phyloP scores from a whole-genome alignment of 2,797 vertebrate genomes.

The Ptychadena robeensis region DNA sequence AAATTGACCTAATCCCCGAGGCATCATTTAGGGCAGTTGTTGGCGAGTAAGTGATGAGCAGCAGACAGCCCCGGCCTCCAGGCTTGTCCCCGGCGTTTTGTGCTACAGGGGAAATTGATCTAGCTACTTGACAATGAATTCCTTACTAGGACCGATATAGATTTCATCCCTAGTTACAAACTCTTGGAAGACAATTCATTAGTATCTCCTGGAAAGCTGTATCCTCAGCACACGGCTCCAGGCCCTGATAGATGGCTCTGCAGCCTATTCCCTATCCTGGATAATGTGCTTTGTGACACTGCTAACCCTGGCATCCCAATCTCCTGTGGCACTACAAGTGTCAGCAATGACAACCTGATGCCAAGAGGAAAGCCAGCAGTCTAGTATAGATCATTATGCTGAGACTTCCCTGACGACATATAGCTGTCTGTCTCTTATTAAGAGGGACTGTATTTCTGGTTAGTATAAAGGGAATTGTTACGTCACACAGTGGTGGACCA shows the following conservation, averaged over 20 bases:
- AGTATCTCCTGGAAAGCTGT: slow-evolving; percentile 21
- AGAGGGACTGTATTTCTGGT: too few species aligned
- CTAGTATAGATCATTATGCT: too few species aligned
- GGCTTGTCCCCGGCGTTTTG: slow-evolving; percentile 73
- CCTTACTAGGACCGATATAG: slow-evolving; percentile 69
- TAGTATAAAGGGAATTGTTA: too few species aligned
- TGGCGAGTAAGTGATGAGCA: slow-evolving; percentile 76
- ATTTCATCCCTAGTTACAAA: slow-evolving; percentile 63
- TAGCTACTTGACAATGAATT: slow-evolving; percentile 70
- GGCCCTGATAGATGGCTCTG: not conserved
- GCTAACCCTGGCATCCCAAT: too few species aligned
- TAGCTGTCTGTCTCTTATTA: too few species aligned
- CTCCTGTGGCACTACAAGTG: slow-evolving; percentile 4
- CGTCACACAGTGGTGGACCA: too few species aligned
- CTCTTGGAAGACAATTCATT: slow-evolving; percentile 60
- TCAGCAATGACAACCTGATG: not conserved
- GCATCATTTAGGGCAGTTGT: slow-evolving; percentile 77
- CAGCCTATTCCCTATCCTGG: not conserved
- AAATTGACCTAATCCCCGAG: slow-evolving; percentile 81
- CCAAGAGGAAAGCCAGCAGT: too few species aligned
- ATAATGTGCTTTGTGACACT: too few species aligned
- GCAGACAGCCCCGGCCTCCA: slow-evolving; percentile 67
- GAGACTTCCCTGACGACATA: too few species aligned
- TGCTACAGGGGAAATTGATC: slow-evolving; percentile 73
- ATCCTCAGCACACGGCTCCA: slow-evolving; percentile 10